These are phyloP conservation scores for Pseudomyrmex sp. DNA, from an alignment of 1,140 invertebrate genomes.

Conservation along the genomic window DNA sequence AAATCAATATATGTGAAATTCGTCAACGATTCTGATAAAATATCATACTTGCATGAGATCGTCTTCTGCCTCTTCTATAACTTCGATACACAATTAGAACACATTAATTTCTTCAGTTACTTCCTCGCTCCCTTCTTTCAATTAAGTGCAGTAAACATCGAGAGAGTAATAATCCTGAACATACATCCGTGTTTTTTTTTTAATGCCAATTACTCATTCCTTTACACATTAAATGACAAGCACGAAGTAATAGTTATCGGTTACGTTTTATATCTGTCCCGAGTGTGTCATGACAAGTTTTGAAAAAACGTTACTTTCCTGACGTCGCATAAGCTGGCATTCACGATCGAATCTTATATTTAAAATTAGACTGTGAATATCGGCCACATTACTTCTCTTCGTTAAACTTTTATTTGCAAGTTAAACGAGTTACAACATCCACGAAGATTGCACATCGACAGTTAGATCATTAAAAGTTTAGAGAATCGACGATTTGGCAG, in stretches of 20 bases:
- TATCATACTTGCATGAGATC: constrained; percentile 25
- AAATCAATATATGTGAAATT: neutral
- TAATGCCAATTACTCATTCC: constrained; percentile 10
- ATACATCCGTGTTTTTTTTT: neutral
- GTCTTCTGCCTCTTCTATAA: constrained; percentile 16
- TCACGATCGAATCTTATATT: too few species aligned
- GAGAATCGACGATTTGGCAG: neutral
- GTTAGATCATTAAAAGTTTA: constrained; percentile 14
- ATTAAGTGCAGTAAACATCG: constrained; percentile 9
- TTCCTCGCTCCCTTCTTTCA: neutral
- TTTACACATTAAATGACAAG: neutral
- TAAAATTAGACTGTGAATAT: too few species aligned
- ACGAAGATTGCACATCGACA: constrained; percentile 15
- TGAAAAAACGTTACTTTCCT: neutral
- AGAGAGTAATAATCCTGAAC: constrained; percentile 2
- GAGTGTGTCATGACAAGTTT: neutral
- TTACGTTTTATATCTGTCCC: neutral
- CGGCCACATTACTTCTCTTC: neutral
- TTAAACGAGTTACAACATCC: constrained; percentile 27
- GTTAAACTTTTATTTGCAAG: constrained; percentile 21
- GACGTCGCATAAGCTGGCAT: too few species aligned
- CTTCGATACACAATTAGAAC: constrained; percentile 13
- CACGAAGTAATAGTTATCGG: neutral
- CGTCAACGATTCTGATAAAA: constrained; percentile 1
- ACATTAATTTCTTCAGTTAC: neutral